Evolutionary conservation across 1,140 invertebrate genomes (phyloP).

Genomic region (Carposina sasakii): DNA sequence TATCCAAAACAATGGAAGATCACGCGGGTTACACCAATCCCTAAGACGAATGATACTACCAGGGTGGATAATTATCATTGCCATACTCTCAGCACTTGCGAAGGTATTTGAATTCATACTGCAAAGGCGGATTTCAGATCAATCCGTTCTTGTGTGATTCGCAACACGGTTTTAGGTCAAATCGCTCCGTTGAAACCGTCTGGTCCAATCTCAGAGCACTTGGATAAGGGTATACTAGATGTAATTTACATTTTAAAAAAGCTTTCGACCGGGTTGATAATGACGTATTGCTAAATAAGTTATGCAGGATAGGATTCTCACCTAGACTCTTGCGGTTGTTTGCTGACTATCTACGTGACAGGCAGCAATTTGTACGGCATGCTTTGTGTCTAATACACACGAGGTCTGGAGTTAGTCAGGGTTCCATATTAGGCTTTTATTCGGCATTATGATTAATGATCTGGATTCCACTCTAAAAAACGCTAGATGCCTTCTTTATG

Average conservation of each 20-base stretch:
- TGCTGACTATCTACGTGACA: neutral
- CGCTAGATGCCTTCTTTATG: no score
- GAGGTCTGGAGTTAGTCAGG: neutral
- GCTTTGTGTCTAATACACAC: neutral
- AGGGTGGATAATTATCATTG: conserved; percentile 2
- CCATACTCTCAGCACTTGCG: neutral
- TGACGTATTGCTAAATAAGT: neutral
- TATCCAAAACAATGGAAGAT: conserved; percentile 1
- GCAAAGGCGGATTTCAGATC: neutral
- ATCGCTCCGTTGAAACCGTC: neutral
- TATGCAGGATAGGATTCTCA: neutral
- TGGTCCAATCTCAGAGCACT: neutral
- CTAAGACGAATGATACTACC: neutral
- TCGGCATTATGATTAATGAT: no score
- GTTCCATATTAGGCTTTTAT: neutral
- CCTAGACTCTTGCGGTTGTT: neutral
- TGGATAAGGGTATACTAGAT: neutral
- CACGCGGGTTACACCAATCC: neutral
- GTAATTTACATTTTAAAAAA: conserved; percentile 5
- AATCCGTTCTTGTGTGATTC: conserved; percentile 2
- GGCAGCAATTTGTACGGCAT: conserved; percentile 5
- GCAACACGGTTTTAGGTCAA: conserved; percentile 2
- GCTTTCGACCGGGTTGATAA: conserved; percentile 4
- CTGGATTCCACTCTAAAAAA: no score
- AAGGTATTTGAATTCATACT: conserved; percentile 9